These are phyloP conservation scores for Nemapogon koenigi DNA, from an alignment of 2,888 invertebrate genomes.

Conservation along the genomic window DNA sequence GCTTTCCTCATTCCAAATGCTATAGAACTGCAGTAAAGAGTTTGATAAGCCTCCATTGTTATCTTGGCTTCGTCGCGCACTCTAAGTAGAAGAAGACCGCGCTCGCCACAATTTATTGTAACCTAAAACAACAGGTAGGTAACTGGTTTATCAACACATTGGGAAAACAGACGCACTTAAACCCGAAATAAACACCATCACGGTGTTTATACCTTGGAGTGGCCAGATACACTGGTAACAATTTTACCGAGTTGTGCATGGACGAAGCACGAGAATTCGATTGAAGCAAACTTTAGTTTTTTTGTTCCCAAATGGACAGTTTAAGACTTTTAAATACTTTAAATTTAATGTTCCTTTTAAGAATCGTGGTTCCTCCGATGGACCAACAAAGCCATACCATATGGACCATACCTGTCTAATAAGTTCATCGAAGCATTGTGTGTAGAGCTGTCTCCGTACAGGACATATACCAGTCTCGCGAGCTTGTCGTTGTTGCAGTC, in stretches of 20 bases:
- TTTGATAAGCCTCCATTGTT: slow-evolving; percentile 96
- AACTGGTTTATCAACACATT: not conserved
- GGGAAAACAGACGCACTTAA: too few species aligned
- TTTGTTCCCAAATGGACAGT: too few species aligned
- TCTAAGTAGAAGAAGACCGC: slow-evolving; percentile 89
- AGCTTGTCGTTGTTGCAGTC: slow-evolving; percentile 90
- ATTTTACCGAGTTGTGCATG: too few species aligned
- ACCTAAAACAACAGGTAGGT: slow-evolving; percentile 61
- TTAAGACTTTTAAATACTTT: too few species aligned
- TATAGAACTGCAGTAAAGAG: slow-evolving; percentile 95
- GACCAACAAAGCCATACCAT: too few species aligned
- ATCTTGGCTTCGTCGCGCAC: slow-evolving; percentile 95
- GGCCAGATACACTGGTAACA: too few species aligned
- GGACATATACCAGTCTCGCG: slow-evolving; percentile 97
- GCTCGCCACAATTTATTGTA: slow-evolving; percentile 95
- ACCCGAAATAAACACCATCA: too few species aligned
- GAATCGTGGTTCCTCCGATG: too few species aligned
- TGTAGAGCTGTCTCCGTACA: slow-evolving; percentile 89
- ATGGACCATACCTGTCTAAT: slow-evolving; percentile 52
- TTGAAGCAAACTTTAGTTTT: too few species aligned
- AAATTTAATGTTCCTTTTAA: too few species aligned
- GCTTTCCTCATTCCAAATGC: slow-evolving; percentile 98
- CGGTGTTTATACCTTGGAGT: too few species aligned
- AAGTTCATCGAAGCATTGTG: slow-evolving; percentile 88
- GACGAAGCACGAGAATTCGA: too few species aligned